phyloP scores from a whole-genome alignment of 2,113 vertebrate species.

The Rhegmatorhina hoffmannsi region DNA sequence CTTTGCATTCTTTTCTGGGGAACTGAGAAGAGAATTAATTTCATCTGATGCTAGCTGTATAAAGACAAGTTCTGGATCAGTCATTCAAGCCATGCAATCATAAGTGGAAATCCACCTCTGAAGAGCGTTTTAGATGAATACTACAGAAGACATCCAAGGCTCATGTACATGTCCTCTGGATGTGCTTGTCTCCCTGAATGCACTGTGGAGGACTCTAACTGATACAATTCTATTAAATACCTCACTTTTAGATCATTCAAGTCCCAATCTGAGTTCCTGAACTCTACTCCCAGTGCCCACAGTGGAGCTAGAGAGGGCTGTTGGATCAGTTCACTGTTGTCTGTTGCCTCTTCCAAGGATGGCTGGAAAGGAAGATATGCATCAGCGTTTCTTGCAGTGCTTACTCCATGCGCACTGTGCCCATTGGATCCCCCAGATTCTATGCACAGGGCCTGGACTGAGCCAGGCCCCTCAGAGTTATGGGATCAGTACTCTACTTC shows the following conservation, averaged over 20 bases:
- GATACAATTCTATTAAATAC: not conserved
- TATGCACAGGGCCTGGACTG: not conserved
- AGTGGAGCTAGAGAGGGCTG: not conserved
- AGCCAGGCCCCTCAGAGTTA: not conserved
- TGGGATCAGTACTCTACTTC: not conserved
- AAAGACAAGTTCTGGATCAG: not conserved
- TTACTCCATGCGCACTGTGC: accelerated
- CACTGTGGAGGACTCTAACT: not conserved
- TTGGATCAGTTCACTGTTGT: not conserved
- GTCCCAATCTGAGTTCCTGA: not conserved
- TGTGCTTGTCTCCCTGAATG: not conserved
- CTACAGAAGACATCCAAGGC: not conserved
- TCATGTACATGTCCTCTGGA: not conserved
- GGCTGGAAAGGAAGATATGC: not conserved
- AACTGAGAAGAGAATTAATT: not conserved
- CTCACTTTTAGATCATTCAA: not conserved
- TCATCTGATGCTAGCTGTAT: not conserved
- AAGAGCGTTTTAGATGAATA: not conserved
- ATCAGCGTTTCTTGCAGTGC: not conserved
- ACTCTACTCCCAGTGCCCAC: not conserved
- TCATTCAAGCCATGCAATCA: not conserved
- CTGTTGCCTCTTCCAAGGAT: not conserved
- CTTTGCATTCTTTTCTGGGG: not conserved
- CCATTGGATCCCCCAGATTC: not conserved
- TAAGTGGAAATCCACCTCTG: not conserved